Evolutionary conservation across 1,140 invertebrate genomes (phyloP).

Genomic region (Manduca sexta): DNA sequence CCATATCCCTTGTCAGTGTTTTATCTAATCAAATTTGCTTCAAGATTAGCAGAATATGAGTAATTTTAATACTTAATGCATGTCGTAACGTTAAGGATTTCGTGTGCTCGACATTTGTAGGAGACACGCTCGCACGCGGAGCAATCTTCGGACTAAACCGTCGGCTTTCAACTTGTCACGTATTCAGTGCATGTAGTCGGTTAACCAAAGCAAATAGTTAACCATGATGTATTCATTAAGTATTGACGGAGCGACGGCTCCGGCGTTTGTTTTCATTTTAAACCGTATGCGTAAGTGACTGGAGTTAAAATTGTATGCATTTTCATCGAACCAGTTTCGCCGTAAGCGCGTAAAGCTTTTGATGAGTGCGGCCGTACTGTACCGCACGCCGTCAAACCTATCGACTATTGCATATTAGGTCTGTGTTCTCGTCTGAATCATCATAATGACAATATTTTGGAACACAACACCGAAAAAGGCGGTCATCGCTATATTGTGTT

Average conservation of each 20-base stretch:
- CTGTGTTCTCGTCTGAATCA: too few species aligned
- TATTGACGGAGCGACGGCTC: conserved; percentile 12
- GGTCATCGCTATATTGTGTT: too few species aligned
- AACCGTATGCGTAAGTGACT: background rate
- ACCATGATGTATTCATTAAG: conserved; percentile 26
- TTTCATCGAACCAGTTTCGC: too few species aligned
- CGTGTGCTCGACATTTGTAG: too few species aligned
- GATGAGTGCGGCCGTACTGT: too few species aligned
- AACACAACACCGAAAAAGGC: too few species aligned
- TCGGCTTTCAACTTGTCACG: conserved; percentile 7
- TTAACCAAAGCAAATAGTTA: conserved; percentile 25
- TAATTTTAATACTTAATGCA: conserved; percentile 7
- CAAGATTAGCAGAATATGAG: conserved; percentile 9
- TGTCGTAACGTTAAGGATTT: conserved; percentile 15
- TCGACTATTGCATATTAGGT: too few species aligned
- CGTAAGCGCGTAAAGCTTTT: too few species aligned
- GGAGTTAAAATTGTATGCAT: too few species aligned
- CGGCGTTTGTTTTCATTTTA: conserved; percentile 1
- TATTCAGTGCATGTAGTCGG: conserved; percentile 16
- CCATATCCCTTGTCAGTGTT: conserved; percentile 8
- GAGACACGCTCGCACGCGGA: too few species aligned
- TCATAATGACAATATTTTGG: too few species aligned
- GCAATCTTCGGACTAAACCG: conserved; percentile 6
- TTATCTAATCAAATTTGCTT: conserved; percentile 17
- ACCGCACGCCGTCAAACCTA: too few species aligned